A percentile compares a stretch with the other conserved stretches of the same genome.
These are phyloP conservation scores for Thermophis baileyi DNA, from an alignment of 2,113 vertebrate species.

Conservation along the genomic window DNA sequence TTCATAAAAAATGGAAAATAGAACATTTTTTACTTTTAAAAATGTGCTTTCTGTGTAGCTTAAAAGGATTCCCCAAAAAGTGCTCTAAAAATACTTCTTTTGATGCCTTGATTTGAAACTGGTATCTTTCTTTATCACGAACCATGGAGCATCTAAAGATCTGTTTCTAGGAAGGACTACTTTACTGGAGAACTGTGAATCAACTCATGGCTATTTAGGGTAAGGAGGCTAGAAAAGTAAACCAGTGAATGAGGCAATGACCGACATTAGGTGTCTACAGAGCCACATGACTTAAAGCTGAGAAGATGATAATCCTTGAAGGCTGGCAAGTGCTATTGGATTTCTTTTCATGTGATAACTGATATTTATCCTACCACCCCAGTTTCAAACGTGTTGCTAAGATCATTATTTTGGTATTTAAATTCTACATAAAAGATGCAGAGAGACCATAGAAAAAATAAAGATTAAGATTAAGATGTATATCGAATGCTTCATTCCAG, in stretches of 20 bases:
- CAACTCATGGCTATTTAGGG: background rate
- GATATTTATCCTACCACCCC: background rate
- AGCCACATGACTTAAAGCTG: background rate
- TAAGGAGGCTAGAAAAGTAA: slow-evolving; percentile 32
- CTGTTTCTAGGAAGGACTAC: slow-evolving; percentile 17
- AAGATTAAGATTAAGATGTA: background rate
- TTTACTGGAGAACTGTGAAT: slow-evolving; percentile 36
- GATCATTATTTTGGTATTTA: background rate
- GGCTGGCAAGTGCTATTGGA: background rate
- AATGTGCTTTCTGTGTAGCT: slow-evolving; percentile 29
- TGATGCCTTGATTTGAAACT: slow-evolving; percentile 54
- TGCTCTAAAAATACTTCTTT: slow-evolving; percentile 41
- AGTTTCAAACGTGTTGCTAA: background rate
- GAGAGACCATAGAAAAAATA: background rate
- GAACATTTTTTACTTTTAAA: slow-evolving; percentile 6
- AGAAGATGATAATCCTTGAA: slow-evolving; percentile 25
- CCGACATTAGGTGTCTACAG: slow-evolving; percentile 35
- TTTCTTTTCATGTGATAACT: slow-evolving; percentile 5
- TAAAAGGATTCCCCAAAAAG: slow-evolving; percentile 35
- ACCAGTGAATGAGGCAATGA: slow-evolving; percentile 18
- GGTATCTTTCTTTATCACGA: slow-evolving; percentile 38
- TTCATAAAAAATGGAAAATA: background rate
- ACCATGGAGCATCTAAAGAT: slow-evolving; percentile 8
- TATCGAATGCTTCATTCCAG: background rate
- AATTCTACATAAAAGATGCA: background rate